Percentiles rank a stretch among this genome's conserved stretches.
Conservation (phyloP, 1,140 invertebrate genomes). For the Drosophila kanapiae region DNA sequence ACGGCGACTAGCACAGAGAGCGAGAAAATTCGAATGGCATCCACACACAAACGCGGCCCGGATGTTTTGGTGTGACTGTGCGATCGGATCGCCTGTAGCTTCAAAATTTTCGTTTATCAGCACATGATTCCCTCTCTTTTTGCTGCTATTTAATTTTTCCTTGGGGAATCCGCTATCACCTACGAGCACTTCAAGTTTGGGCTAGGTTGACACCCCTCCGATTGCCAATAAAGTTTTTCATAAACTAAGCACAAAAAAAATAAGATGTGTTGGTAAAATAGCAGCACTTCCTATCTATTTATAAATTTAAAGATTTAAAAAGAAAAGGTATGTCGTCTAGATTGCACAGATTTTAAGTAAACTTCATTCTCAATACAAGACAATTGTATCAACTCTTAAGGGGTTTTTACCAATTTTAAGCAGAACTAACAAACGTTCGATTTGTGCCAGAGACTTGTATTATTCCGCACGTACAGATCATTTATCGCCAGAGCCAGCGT, state of each 20-base stretch:
- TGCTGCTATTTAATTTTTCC: not conserved
- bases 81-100: not conserved
- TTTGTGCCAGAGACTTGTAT: not conserved
- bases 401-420: not conserved
- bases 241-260: too few species aligned
- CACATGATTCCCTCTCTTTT: not conserved
- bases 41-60: slow-evolving; percentile 54
- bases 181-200: not conserved
- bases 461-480: not conserved
- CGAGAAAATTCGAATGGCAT: slow-evolving; percentile 61
- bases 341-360: not conserved
- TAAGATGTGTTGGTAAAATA: not conserved
- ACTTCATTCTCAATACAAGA: not conserved
- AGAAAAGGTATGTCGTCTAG: not conserved
- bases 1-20: slow-evolving; percentile 8
- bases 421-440: not conserved
- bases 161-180: not conserved
- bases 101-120: slow-evolving; percentile 27
- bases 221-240: too few species aligned
- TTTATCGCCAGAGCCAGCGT: slow-evolving; percentile 7
- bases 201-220: too few species aligned
- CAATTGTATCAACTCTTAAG: not conserved
- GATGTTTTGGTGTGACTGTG: slow-evolving; percentile 20
- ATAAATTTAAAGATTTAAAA: not conserved
- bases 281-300: too few species aligned